Percentiles rank a stretch among this genome's conserved stretches.
Conservation (phyloP, 2,797 vertebrate species). For the Delichon dasypus region DNA sequence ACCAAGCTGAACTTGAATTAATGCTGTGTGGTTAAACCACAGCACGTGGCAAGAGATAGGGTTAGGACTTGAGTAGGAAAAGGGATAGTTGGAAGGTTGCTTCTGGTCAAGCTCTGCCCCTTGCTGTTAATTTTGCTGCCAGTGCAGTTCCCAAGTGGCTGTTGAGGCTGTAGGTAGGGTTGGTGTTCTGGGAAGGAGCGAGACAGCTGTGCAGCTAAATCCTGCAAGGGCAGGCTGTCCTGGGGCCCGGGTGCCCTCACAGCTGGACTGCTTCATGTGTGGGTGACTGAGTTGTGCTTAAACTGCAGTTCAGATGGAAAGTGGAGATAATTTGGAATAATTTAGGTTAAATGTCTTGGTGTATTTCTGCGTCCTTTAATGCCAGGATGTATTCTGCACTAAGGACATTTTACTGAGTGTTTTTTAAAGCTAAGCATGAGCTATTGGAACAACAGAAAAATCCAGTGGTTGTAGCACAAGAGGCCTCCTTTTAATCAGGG, state of each 20-base stretch:
- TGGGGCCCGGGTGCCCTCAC: not conserved
- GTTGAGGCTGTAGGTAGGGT: not conserved
- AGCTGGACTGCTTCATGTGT: rapidly evolving
- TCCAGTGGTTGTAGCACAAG: not conserved
- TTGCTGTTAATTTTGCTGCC: not conserved
- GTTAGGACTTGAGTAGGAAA: not conserved
- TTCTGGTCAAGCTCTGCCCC: not conserved
- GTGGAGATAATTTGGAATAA: not conserved
- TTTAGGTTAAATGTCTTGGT: not conserved
- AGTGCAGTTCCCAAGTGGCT: not conserved
- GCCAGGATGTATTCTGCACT: not conserved
- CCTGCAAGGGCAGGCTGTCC: not conserved
- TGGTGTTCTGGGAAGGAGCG: not conserved
- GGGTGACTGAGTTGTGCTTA: not conserved
- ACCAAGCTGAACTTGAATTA: not conserved
- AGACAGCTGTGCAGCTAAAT: not conserved
- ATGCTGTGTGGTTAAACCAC: not conserved
- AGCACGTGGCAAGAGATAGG: not conserved
- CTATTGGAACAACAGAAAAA: not conserved
- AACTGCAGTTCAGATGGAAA: not conserved
- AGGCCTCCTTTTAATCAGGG: not conserved
- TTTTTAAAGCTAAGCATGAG: not conserved
- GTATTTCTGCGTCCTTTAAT: not conserved
- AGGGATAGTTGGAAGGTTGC: not conserved
- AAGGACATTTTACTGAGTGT: not conserved